A percentile compares a stretch with the other conserved stretches of the same genome.
These are phyloP conservation scores for Campoletis raptor DNA, from an alignment of 2,888 invertebrate species.

Conservation along the genomic window DNA sequence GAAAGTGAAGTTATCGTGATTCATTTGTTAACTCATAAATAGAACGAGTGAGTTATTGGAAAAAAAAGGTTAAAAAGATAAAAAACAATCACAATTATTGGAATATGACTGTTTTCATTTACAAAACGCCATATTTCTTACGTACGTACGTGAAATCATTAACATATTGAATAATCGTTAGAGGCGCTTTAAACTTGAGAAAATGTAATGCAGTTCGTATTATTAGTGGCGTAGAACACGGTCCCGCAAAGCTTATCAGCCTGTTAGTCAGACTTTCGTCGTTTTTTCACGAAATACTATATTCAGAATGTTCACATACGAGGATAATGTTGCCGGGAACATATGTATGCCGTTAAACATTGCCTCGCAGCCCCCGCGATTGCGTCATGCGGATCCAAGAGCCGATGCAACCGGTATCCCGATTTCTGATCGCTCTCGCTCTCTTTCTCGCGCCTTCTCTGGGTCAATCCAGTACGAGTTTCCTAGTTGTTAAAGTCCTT, in stretches of 20 bases:
- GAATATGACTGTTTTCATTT: neutral
- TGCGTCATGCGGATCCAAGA: slow-evolving; percentile 60
- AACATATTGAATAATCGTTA: slow-evolving; percentile 6
- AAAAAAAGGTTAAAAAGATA: neutral
- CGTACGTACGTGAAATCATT: neutral
- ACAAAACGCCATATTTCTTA: neutral
- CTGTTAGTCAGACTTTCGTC: neutral
- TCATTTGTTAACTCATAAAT: neutral
- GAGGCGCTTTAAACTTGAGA: neutral
- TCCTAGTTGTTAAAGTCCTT: neutral
- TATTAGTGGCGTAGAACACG: neutral
- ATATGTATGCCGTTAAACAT: slow-evolving; percentile 5
- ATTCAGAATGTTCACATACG: neutral
- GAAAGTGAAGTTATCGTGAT: neutral
- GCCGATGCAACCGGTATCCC: slow-evolving; percentile 58
- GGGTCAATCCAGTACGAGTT: neutral
- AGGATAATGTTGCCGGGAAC: slow-evolving; percentile 23
- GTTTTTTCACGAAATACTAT: slow-evolving; percentile 36
- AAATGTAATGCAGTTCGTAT: slow-evolving; percentile 17
- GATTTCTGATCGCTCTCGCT: slow-evolving; percentile 28
- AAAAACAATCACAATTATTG: neutral
- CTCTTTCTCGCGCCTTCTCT: slow-evolving; percentile 19
- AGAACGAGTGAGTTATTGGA: neutral
- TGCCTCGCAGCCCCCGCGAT: slow-evolving; percentile 57
- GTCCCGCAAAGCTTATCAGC: slow-evolving; percentile 11